Conservation (phyloP, 1,140 invertebrate genomes). For the Atopsyche davidsoni region DNA sequence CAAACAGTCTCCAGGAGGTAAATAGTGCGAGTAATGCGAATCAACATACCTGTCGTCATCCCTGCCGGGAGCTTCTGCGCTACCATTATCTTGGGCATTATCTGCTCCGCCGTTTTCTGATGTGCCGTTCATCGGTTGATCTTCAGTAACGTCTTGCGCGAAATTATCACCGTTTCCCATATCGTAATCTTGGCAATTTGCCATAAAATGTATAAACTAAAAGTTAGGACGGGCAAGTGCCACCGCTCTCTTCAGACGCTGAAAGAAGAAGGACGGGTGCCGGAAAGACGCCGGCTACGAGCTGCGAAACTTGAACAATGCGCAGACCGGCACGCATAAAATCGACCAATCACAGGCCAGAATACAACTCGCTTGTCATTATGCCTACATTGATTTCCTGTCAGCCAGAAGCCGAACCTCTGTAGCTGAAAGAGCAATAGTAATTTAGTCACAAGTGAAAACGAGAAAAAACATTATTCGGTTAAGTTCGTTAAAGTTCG, state of each 20-base stretch:
- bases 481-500: too few relatives aligned
- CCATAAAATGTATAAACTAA: conserved; percentile 20
- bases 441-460: background rate
- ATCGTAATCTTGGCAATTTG: conserved; percentile 26
- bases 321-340: conserved; percentile 15
- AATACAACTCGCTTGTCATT: conserved; percentile 7
- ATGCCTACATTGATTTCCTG: conserved; percentile 26
- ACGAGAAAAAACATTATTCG: conserved; percentile 12
- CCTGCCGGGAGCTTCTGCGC: conserved; percentile 58
- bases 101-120: conserved; percentile 56
- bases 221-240: conserved; percentile 17
- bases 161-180: conserved; percentile 59
- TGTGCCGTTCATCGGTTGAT: conserved; percentile 54
- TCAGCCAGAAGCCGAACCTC: conserved; percentile 4
- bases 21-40: background rate
- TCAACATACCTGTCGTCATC: conserved; percentile 64
- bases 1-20: background rate
- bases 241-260: conserved; percentile 21
- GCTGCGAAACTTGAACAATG: conserved; percentile 6
- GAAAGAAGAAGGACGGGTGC: conserved; percentile 22
- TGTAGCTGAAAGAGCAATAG: conserved; percentile 7
- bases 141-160: conserved; percentile 60
- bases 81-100: conserved; percentile 53
- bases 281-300: conserved; percentile 24
- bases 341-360: conserved; percentile 13